These are phyloP conservation scores for Molossus alvarezi DNA, from an alignment of 2,797 vertebrate genomes.

Conservation along the genomic window DNA sequence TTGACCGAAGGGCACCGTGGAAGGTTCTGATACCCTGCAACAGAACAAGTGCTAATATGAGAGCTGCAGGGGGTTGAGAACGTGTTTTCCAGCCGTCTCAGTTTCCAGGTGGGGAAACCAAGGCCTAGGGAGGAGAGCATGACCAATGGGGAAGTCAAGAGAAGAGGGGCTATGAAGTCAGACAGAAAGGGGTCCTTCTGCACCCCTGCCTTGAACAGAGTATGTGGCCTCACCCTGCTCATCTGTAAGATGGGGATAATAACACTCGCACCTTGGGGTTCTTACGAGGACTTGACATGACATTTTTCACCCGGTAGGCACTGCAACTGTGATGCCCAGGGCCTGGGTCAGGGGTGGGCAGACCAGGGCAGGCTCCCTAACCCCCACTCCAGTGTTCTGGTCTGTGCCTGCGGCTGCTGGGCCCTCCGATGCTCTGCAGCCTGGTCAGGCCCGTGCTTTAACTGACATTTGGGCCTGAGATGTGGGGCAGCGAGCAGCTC, in stretches of 20 bases:
- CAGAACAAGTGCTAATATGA: neutral
- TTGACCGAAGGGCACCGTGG: neutral
- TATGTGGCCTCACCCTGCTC: neutral
- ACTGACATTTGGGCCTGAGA: slow-evolving; percentile 46
- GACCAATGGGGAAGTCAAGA: neutral
- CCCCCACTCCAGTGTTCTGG: neutral
- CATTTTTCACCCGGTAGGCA: neutral
- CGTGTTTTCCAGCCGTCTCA: neutral
- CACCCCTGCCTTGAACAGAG: neutral
- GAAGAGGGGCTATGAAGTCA: neutral
- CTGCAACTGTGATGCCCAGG: neutral
- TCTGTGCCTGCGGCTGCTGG: rapidly evolving
- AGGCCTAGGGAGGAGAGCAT: neutral
- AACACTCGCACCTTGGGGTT: neutral
- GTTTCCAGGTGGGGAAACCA: neutral
- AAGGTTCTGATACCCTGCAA: neutral
- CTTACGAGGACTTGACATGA: neutral
- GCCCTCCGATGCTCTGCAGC: neutral
- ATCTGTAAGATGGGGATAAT: neutral
- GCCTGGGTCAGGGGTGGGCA: neutral
- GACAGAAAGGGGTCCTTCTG: neutral
- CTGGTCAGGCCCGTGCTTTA: slow-evolving; percentile 6
- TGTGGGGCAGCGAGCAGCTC: slow-evolving; percentile 68
- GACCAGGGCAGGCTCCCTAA: neutral
- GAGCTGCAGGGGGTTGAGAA: neutral